A percentile compares a stretch with the other conserved stretches of the same genome.
Conservation (phyloP, 92 coral and sea anemone genomes). For the Montipora capitata region DNA sequence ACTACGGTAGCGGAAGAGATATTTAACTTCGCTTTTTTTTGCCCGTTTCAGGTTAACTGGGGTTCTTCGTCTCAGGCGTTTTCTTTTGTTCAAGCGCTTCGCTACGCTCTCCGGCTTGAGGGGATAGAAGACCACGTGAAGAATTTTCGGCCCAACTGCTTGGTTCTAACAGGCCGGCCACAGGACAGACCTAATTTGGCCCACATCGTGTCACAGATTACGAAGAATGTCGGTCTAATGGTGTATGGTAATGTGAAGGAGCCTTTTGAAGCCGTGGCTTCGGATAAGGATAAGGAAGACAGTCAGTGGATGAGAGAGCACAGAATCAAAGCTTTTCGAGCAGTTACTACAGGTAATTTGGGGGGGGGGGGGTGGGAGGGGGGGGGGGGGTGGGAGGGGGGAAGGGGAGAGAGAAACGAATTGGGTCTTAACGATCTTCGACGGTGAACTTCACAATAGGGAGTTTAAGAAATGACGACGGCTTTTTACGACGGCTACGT, state of each 20-base stretch:
- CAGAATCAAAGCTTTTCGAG: slow-evolving; percentile 92
- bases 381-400: not conserved
- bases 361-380: too few species aligned
- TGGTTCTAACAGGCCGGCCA: slow-evolving; percentile 91
- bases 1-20: too few species aligned
- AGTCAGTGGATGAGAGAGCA: slow-evolving; percentile 83
- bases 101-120: slow-evolving; percentile 82
- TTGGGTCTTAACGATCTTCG: not conserved
- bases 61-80: slow-evolving; percentile 98
- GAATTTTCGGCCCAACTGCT: slow-evolving; percentile 98
- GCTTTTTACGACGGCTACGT: too few species aligned
- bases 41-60: slow-evolving; percentile 86
- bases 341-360: slow-evolving; percentile 82
- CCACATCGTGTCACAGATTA: slow-evolving; percentile 89
- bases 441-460: too few species aligned
- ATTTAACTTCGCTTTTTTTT: too few species aligned
- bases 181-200: slow-evolving; percentile 76
- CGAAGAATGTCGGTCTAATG: slow-evolving; percentile 95
- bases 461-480: too few species aligned
- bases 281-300: slow-evolving; percentile 66
- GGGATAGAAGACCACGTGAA: slow-evolving; percentile 94
- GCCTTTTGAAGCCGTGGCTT: slow-evolving; percentile 47
- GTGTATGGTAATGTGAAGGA: slow-evolving; percentile 84
- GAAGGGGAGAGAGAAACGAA: too few species aligned
- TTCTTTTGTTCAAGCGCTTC: slow-evolving; percentile 90